phyloP scores from a whole-genome alignment of 2,113 vertebrate species.

The Pagrus major region DNA sequence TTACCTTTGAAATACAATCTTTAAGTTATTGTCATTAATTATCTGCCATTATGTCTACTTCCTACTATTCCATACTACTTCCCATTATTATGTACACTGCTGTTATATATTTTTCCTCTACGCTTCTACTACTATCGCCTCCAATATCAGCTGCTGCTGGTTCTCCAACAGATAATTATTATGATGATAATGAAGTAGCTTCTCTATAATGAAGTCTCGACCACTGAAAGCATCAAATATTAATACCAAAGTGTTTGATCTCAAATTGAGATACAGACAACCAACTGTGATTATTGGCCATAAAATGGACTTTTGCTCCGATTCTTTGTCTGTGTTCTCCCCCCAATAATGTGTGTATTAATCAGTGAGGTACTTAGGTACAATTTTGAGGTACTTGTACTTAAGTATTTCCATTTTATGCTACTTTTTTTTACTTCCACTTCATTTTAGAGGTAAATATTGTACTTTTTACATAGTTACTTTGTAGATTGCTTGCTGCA shows the following conservation, averaged over 20 bases:
- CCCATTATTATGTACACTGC: neutral
- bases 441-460: too few relatives aligned
- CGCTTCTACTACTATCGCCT: neutral
- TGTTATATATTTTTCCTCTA: too few relatives aligned
- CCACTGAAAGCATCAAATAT: neutral
- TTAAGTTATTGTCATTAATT: neutral
- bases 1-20: neutral
- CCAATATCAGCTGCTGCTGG: neutral
- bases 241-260: neutral
- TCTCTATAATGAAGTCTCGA: neutral
- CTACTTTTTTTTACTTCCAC: too few relatives aligned
- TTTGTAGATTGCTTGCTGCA: too few relatives aligned
- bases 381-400: too few relatives aligned
- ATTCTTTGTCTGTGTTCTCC: too few relatives aligned
- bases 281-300: neutral
- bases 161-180: neutral
- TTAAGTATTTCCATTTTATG: too few relatives aligned
- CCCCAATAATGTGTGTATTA: too few relatives aligned
- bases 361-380: too few relatives aligned
- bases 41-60: neutral
- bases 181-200: neutral
- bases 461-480: too few relatives aligned
- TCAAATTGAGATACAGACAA: neutral
- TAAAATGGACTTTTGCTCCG: neutral
- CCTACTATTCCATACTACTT: neutral